These are phyloP conservation scores for Polyodon spathula DNA, from an alignment of 2,113 vertebrate genomes.

Conservation along the genomic window DNA sequence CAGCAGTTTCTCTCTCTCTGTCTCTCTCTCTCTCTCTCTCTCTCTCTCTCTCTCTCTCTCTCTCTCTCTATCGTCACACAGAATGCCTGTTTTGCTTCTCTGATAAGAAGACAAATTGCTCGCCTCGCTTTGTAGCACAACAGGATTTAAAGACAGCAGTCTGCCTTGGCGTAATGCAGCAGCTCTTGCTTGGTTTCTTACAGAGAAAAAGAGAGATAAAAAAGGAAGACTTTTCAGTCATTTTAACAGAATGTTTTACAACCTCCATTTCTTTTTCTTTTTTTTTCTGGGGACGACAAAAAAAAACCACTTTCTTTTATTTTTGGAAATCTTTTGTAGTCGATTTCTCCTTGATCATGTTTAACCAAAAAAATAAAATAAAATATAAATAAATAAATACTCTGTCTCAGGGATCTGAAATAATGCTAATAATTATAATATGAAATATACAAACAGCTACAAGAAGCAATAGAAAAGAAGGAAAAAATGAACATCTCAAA, in stretches of 20 bases:
- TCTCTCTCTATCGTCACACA: conserved; percentile 52
- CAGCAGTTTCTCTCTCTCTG: conserved; percentile 54
- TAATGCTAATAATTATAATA: no score
- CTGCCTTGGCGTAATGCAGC: conserved; percentile 53
- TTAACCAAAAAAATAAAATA: no score
- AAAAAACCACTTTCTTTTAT: background rate
- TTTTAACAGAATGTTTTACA: no score
- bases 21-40: conserved; percentile 13
- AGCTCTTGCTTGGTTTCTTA: conserved; percentile 59
- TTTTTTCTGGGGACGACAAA: conserved; percentile 29
- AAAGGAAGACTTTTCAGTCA: conserved; percentile 25
- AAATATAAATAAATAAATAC: no score
- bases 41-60: conserved; percentile 16
- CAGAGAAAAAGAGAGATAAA: conserved; percentile 35
- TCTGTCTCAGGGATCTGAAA: no score
- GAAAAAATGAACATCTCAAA: no score
- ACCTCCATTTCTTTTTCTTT: no score
- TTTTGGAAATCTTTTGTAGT: no score
- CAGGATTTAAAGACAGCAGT: conserved; percentile 70
- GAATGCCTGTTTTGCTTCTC: conserved; percentile 66
- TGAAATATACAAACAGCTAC: no score
- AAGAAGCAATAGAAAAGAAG: no score
- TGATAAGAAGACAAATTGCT: conserved; percentile 76
- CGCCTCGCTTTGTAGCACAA: conserved; percentile 65
- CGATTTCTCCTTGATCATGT: no score